A percentile compares a stretch with the other conserved stretches of the same genome.
phyloP scores from a whole-genome alignment of 1,140 invertebrate species.

The Nomia melanderi region DNA sequence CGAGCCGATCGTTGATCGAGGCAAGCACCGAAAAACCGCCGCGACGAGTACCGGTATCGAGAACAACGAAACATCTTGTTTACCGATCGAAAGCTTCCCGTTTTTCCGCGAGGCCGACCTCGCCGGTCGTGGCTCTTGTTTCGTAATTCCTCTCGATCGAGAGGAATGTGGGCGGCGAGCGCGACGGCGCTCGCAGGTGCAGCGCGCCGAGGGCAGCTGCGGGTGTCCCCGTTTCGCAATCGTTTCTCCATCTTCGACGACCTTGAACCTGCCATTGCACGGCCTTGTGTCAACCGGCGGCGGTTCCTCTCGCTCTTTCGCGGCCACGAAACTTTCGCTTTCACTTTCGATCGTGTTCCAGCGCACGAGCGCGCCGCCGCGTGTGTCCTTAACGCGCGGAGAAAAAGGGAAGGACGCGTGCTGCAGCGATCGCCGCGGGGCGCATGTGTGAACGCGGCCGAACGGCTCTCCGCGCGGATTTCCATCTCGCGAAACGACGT shows the following conservation, averaged over 20 bases:
- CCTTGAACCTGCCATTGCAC: conserved; percentile 41
- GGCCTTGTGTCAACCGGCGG: conserved; percentile 29
- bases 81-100: not conserved
- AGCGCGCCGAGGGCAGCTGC: not conserved
- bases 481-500: not conserved
- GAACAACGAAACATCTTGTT: too few relatives aligned
- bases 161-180: not conserved
- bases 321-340: conserved; percentile 36
- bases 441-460: not conserved
- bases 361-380: conserved; percentile 7
- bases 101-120: not conserved
- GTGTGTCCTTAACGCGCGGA: conserved; percentile 17
- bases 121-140: not conserved
- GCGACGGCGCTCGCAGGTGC: too few relatives aligned
- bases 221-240: conserved; percentile 8
- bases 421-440: too few relatives aligned
- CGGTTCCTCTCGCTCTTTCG: conserved; percentile 13
- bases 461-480: not conserved
- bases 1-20: too few relatives aligned
- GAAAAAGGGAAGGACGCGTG: not conserved
- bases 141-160: not conserved
- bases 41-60: too few relatives aligned
- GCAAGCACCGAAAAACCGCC: too few relatives aligned
- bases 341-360: not conserved
- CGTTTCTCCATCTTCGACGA: conserved; percentile 2